phyloP scores from a whole-genome alignment of 2,113 vertebrate species.

The Microtus pennsylvanicus region DNA sequence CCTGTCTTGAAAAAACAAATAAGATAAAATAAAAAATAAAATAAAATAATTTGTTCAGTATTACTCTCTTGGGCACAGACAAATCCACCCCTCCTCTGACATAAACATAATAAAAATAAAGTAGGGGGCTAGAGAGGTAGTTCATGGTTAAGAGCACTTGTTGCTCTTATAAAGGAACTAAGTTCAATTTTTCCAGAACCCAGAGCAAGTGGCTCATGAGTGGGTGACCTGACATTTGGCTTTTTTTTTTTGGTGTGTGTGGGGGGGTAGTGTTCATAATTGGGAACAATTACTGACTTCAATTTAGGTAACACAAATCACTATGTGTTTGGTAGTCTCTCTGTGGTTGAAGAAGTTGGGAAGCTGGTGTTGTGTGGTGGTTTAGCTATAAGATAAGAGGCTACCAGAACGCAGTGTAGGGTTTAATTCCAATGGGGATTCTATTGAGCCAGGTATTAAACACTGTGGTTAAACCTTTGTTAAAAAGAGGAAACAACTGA shows the following conservation, averaged over 20 bases:
- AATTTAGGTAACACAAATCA: not conserved
- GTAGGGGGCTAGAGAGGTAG: no score
- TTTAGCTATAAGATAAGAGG: not conserved
- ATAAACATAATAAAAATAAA: not conserved
- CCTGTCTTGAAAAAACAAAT: not conserved
- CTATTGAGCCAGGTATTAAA: not conserved
- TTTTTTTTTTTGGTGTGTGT: no score
- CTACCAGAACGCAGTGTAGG: not conserved
- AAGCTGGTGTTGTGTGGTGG: not conserved
- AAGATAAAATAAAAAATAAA: no score
- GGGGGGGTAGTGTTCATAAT: not conserved
- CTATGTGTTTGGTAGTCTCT: not conserved
- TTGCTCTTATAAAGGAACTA: not conserved
- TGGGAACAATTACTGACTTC: slow-evolving; percentile 29
- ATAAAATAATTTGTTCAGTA: not conserved
- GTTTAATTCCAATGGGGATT: not conserved
- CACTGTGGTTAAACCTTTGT: not conserved
- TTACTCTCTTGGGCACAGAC: not conserved
- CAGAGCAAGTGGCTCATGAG: not conserved
- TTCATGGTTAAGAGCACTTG: not conserved
- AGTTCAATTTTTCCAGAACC: not conserved
- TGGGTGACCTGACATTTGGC: not conserved
- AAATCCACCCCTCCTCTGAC: no score
- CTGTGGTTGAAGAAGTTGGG: not conserved
- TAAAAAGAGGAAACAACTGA: not conserved